These are phyloP conservation scores for Falco novaeseelandiae DNA, from an alignment of 2,797 vertebrate genomes.

Conservation along the genomic window DNA sequence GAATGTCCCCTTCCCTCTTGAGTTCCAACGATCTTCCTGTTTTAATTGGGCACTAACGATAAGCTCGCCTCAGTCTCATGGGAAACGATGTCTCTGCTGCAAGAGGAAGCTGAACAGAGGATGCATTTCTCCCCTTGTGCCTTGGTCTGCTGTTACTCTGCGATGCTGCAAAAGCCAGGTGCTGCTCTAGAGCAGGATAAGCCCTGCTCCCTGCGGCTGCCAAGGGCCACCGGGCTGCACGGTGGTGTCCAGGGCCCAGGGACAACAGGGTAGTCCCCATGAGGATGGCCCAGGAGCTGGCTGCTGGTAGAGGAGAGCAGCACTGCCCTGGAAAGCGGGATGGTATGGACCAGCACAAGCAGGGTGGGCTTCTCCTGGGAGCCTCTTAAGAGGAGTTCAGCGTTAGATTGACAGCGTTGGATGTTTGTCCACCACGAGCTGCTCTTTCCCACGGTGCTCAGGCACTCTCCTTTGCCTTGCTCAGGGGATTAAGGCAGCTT, in stretches of 20 bases:
- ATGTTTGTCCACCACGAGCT: fast-evolving
- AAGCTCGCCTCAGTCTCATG: background rate
- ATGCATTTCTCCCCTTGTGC: background rate
- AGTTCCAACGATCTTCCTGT: background rate
- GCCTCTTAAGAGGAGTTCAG: background rate
- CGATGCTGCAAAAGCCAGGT: background rate
- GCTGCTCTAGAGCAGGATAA: background rate
- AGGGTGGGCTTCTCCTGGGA: background rate
- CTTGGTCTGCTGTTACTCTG: background rate
- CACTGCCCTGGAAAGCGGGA: background rate
- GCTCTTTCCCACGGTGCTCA: background rate
- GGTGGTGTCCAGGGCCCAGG: background rate
- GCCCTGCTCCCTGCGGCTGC: background rate
- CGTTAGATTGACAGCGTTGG: fast-evolving
- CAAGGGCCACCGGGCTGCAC: fast-evolving
- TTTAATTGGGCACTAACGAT: background rate
- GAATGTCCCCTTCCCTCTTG: background rate
- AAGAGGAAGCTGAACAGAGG: background rate
- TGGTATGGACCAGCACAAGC: background rate
- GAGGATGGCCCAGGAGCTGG: background rate
- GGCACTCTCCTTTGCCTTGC: background rate
- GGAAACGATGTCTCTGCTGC: background rate
- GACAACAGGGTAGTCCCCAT: background rate
- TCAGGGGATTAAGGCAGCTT: background rate
- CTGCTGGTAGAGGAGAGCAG: background rate